These are phyloP conservation scores for Cryptophagus acutangulus DNA, from an alignment of 2,888 invertebrate genomes.

Conservation along the genomic window DNA sequence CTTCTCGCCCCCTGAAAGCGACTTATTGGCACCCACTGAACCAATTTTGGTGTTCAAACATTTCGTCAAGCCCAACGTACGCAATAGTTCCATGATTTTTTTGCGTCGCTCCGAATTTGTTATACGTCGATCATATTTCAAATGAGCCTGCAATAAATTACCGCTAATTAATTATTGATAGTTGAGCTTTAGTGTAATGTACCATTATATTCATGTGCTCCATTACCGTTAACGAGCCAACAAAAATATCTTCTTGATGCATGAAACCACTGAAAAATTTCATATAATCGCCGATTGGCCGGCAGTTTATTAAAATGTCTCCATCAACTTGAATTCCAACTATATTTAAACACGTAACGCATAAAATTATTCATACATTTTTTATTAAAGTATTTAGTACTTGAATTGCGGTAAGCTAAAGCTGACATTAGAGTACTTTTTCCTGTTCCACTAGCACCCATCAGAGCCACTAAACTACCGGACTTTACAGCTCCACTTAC, in stretches of 20 bases:
- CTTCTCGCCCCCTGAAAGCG: constrained; percentile 89
- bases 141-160: constrained; percentile 59
- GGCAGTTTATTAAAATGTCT: constrained; percentile 75
- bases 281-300: constrained; percentile 68
- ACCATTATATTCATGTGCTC: constrained; percentile 90
- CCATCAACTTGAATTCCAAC: constrained; percentile 71
- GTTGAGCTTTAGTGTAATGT: constrained; percentile 16
- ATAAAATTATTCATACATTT: constrained; percentile 1
- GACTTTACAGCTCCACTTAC: constrained; percentile 77
- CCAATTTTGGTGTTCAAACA: constrained; percentile 77
- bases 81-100: constrained; percentile 65
- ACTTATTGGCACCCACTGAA: constrained; percentile 65
- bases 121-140: constrained; percentile 71
- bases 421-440: constrained; percentile 86
- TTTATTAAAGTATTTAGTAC: constrained; percentile 50
- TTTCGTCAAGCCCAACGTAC: constrained; percentile 65
- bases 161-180: constrained; percentile 1
- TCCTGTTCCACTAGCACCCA: constrained; percentile 86
- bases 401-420: constrained; percentile 69
- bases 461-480: constrained; percentile 75
- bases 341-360: constrained; percentile 17
- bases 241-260: constrained; percentile 88
- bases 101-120: constrained; percentile 56
- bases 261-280: constrained; percentile 80
- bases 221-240: constrained; percentile 75